Conservation (phyloP, 2,888 invertebrate genomes). For the Plusia festucae region DNA sequence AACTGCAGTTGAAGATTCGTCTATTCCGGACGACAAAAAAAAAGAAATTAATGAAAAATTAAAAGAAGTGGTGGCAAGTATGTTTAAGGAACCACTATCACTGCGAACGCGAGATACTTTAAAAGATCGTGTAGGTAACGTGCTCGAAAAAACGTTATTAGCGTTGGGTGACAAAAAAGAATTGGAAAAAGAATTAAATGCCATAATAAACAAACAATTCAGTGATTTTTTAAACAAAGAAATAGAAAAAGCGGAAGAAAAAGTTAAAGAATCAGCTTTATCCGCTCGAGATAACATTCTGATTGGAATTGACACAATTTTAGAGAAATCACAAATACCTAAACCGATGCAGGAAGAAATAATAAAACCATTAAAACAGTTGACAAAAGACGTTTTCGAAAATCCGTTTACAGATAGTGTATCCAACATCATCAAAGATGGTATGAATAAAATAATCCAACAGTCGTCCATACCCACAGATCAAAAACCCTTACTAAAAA, state of each 20-base stretch:
- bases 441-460: background rate
- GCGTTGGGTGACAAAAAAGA: background rate
- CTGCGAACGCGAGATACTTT: background rate
- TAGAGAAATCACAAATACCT: background rate
- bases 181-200: background rate
- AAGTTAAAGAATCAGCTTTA: background rate
- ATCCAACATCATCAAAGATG: background rate
- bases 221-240: background rate
- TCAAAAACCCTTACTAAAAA: background rate
- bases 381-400: background rate
- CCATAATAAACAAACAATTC: background rate
- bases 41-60: background rate
- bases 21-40: background rate
- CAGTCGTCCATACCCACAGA: constrained; percentile 1
- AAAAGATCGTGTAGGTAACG: background rate
- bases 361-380: background rate
- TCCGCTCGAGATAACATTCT: background rate
- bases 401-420: background rate
- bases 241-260: too few relatives aligned
- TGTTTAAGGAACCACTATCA: background rate
- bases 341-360: background rate
- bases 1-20: background rate
- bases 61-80: background rate
- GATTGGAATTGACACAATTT: background rate
- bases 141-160: background rate